Evolutionary conservation across 1,140 invertebrate species (phyloP), one percentile per base, ranked within the genome.

Genomic region (Helicoverpa armigera): DNA sequence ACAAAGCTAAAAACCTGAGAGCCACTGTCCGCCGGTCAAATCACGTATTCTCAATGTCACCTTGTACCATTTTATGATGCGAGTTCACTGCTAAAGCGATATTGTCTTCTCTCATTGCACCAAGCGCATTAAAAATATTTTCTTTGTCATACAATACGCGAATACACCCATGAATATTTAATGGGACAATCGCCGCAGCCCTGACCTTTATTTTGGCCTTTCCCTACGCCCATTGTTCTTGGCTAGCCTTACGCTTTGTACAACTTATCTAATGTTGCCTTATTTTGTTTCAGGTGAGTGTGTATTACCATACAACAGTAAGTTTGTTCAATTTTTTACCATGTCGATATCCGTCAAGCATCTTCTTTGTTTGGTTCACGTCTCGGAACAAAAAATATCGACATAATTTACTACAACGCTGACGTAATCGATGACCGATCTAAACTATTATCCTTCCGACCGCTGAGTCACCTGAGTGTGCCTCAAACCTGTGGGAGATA

Each of bases 141-240:
- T 86, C 85, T 85, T 86, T 87, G 81, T 89, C 73, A 74, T 82
- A 80, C 83, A 85, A 86, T 87, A 88, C 85, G 88, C 86, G 90
- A 91, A 89, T 91, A 87, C 86, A 82, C 79, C 85, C 86, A 91
- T 92, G 88, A 92, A 92, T 93, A 90, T 91, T 88, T 91, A 92
- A 90, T 90, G 85, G 83, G 83, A 78, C 79, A 83, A 86, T 83
- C 83, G 87, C 84, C 82, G 58, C 70, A 87, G 81, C 88, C 87
- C 65, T 93, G 90, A 92, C 89, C 90, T 92, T 93, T 92, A 88
- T 91, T 91, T 88, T 90, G 86, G 88, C 90, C 90, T 91, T 86
- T 88, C 88, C 81, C 83, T 69, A 81, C 82, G 85, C 78, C 88
- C 82, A 90, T 93, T 93, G 91, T 93, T 92, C 89, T 87, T 83